Base-by-base conservation (phyloP, 2,888 invertebrate species). In the Latrodectus elegans region DNA sequence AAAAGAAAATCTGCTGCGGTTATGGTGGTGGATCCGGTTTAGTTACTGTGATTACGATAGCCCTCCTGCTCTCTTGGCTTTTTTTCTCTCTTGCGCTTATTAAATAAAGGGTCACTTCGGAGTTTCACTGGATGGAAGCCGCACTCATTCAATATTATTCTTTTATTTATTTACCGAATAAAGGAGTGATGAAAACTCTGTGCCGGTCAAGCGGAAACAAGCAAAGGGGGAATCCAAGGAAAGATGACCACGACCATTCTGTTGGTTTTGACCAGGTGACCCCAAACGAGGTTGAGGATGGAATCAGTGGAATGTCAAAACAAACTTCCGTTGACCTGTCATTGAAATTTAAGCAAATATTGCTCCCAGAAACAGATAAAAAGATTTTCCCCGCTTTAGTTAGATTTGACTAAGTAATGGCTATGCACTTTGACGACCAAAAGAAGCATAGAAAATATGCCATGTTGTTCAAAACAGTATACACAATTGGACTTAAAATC, bases 201-300 rank as follows among this genome's bases (percentile, higher is more conserved):
- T 15, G 65, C 51, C 71, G 84, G 84, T 84, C 84, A 84, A 84
- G 67, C 55, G 84, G 71, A 77, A 77, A 84, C 77, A 68, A 71
- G 76, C 64, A 80, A 71, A 83, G 49, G 38, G 55, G 15, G 65
- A 65, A 38, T 38, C 38, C 38, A 4, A 9, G n/a, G 14, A 65
- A 76, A 49, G 17, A 52, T 51, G 64, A 75, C 38, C 55, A 64
- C 38, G 38, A 64, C 64, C 67, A 17, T 68, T 68, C 22, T 17
- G 67, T 17, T 17, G 26, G 8, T 17, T 68, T 60, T 60, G 60
- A 60, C 60, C 60, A 60, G n/a, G n/a, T 60, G 60, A n/a, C 60
- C n/a, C n/a, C 60, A 60, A 60, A 60, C 60, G 38, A 60, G 60
- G 14, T 60, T n/a, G 60, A 38, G 38, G 38, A 38, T 38, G 38